Percentiles rank a stretch among this genome's conserved stretches.
Evolutionary conservation across 2,113 vertebrate species (phyloP).

Genomic region (Takifugu bimaculatus): DNA sequence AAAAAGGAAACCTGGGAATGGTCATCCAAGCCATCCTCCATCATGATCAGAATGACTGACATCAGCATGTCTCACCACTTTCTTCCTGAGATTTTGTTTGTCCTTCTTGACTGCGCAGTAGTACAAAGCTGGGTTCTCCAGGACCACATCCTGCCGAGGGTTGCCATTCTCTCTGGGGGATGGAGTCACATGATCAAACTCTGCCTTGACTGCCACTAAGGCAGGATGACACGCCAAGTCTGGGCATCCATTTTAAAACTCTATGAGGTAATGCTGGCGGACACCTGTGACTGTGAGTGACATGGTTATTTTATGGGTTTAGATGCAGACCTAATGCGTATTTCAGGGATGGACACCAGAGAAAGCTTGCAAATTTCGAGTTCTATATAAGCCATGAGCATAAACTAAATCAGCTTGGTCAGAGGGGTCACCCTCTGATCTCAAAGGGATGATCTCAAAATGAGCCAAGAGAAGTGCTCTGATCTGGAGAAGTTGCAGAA

Average conservation of each 20-base stretch:
- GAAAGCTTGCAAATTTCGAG: constrained; percentile 49
- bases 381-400: constrained; percentile 46
- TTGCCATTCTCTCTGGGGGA: constrained; percentile 85
- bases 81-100: constrained; percentile 88
- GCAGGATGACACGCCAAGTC: constrained; percentile 73
- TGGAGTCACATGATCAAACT: constrained; percentile 80
- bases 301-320: constrained; percentile 68
- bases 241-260: constrained; percentile 79
- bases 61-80: constrained; percentile 83
- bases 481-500: no score
- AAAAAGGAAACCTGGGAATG: constrained; percentile 36
- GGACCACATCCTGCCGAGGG: constrained; percentile 84
- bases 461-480: no score
- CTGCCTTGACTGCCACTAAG: constrained; percentile 63
- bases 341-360: constrained; percentile 29
- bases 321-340: constrained; percentile 52
- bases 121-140: constrained; percentile 84
- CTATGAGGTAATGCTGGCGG: constrained; percentile 55
- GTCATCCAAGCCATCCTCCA: constrained; percentile 56
- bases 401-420: constrained; percentile 64
- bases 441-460: no score
- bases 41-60: constrained; percentile 59
- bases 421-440: constrained; percentile 33
- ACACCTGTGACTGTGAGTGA: constrained; percentile 59
- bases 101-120: constrained; percentile 87